Evolutionary conservation across 2,888 invertebrate species (phyloP).

Genomic region (Ceriagrion tenellum): DNA sequence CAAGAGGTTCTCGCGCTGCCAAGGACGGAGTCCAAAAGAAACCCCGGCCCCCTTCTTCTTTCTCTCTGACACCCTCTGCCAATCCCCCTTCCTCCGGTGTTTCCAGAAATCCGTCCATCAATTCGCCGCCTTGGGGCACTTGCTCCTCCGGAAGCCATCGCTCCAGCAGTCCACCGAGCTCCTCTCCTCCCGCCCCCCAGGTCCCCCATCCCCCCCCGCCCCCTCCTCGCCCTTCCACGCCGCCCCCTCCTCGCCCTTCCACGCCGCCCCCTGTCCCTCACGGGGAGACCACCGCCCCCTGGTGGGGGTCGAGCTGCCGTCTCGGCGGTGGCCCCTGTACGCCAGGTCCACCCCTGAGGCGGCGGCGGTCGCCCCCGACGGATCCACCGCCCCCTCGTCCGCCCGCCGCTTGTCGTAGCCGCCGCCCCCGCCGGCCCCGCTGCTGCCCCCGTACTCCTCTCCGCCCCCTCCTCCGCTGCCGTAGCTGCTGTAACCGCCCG

Average conservation of each 20-base stretch:
- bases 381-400: conserved; percentile 78
- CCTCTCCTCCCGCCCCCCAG: conserved; percentile 43
- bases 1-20: too few species aligned
- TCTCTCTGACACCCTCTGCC: too few species aligned
- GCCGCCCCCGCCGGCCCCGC: conserved; percentile 72
- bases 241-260: conserved; percentile 57
- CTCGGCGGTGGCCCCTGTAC: conserved; percentile 57
- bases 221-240: conserved; percentile 24
- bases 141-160: background rate
- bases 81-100: too few species aligned
- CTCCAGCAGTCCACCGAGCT: background rate
- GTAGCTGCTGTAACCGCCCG: conserved; percentile 81
- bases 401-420: conserved; percentile 83
- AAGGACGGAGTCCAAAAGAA: too few species aligned
- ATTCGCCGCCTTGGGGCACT: background rate
- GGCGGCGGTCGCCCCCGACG: background rate
- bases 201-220: conserved; percentile 33
- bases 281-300: conserved; percentile 68
- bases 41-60: too few species aligned
- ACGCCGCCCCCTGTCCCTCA: background rate
- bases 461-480: conserved; percentile 78
- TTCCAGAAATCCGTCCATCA: background rate
- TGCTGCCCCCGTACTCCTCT: conserved; percentile 74
- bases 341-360: conserved; percentile 75
- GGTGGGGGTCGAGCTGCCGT: conserved; percentile 59